Evolutionary conservation across 2,113 vertebrate genomes (phyloP).

Genomic region (Dolichotis patagonum): DNA sequence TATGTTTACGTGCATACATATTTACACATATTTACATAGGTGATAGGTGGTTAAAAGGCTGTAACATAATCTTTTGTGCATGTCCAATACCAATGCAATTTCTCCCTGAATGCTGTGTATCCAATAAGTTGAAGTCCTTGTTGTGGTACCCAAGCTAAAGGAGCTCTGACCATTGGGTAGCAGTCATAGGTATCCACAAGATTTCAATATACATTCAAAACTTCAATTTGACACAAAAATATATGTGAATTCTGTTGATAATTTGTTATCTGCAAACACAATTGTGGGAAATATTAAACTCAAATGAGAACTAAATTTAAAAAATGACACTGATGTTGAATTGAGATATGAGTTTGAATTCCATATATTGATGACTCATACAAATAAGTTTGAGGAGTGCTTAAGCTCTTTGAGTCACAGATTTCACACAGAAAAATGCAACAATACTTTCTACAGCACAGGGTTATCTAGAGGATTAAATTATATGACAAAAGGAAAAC

Average conservation of each 20-base stretch:
- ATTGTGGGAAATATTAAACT: background rate
- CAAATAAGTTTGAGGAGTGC: background rate
- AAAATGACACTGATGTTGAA: background rate
- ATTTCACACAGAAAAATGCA: background rate
- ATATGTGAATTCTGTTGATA: background rate
- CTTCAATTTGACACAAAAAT: background rate
- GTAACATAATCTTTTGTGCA: background rate
- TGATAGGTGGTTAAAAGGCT: background rate
- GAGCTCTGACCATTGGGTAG: background rate
- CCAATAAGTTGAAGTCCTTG: background rate
- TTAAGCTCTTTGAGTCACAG: background rate
- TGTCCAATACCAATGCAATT: background rate
- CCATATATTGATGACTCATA: background rate
- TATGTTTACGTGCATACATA: background rate
- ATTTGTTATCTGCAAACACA: background rate
- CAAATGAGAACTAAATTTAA: background rate
- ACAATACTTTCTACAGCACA: background rate
- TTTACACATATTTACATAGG: background rate
- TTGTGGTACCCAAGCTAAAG: background rate
- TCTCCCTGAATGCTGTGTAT: background rate
- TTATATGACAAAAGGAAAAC: background rate
- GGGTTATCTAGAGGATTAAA: background rate
- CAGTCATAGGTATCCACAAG: background rate
- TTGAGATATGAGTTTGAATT: background rate
- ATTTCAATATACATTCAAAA: background rate